A percentile compares a stretch with the other conserved stretches of the same genome.
These are phyloP conservation scores for Lindbergichthys nudifrons DNA, from an alignment of 2,797 vertebrate genomes.

Conservation along the genomic window DNA sequence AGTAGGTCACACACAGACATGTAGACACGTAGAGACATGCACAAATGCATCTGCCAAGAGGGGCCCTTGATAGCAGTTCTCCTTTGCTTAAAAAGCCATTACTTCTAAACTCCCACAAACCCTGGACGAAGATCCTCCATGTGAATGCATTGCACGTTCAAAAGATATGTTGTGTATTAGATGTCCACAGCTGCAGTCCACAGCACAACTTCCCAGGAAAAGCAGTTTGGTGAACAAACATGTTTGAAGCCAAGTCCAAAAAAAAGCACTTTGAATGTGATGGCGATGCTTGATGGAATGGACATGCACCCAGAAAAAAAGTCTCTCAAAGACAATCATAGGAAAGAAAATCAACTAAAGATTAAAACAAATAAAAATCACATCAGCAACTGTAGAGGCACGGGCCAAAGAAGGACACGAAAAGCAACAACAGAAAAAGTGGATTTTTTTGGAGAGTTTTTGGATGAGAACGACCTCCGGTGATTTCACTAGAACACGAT, in stretches of 20 bases:
- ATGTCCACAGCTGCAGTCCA: constrained; percentile 73
- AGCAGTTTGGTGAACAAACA: constrained; percentile 55
- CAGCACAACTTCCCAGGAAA: constrained; percentile 63
- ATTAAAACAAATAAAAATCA: constrained; percentile 60
- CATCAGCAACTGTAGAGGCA: constrained; percentile 81
- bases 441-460: constrained; percentile 68
- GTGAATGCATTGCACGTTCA: constrained; percentile 30
- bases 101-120: constrained; percentile 27
- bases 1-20: constrained; percentile 56
- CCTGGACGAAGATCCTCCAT: constrained; percentile 16
- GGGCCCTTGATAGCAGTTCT: constrained; percentile 15
- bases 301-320: constrained; percentile 85
- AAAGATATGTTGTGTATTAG: constrained; percentile 35
- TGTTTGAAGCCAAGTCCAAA: constrained; percentile 49
- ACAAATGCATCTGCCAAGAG: constrained; percentile 38
- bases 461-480: constrained; percentile 86
- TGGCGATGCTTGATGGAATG: constrained; percentile 86
- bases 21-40: constrained; percentile 50
- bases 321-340: constrained; percentile 58
- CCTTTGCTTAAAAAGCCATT: constrained; percentile 22
- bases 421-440: constrained; percentile 86
- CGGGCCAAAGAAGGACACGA: constrained; percentile 76
- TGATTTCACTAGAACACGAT: constrained; percentile 82
- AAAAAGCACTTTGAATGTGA: constrained; percentile 73
- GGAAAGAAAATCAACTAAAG: constrained; percentile 34